phyloP scores from a whole-genome alignment of 2,113 vertebrate genomes.

The Microcebus jonahi region DNA sequence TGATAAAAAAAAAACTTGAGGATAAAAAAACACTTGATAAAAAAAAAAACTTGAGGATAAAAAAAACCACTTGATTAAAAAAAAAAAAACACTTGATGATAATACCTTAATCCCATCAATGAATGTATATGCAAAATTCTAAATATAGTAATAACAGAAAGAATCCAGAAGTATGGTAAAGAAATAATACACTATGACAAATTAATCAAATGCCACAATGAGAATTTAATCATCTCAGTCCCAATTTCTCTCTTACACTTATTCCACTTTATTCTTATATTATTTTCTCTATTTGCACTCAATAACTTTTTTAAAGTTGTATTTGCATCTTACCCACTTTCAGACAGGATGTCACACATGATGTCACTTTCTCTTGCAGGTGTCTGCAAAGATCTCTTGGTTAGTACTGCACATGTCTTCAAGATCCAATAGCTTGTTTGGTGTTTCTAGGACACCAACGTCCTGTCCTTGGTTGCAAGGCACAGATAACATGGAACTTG shows the following conservation, averaged over 20 bases:
- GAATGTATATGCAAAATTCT: not conserved
- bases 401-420: not conserved
- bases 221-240: not conserved
- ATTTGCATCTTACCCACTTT: not conserved
- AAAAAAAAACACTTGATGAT: not conserved
- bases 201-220: not conserved
- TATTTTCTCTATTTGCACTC: not conserved
- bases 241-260: not conserved
- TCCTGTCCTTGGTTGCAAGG: not conserved
- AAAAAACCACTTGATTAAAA: not conserved
- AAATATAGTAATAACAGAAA: not conserved
- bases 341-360: not conserved
- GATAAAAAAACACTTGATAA: not conserved
- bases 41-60: not conserved
- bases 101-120: not conserved
- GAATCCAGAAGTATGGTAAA: not conserved
- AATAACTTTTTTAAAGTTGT: not conserved
- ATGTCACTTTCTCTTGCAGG: not conserved
- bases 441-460: not conserved
- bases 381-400: not conserved
- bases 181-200: not conserved
- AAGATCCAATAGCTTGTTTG: slow-evolving; percentile 4
- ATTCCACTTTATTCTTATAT: not conserved
- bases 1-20: not conserved
- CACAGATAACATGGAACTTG: not conserved